Evolutionary conservation across 2,113 vertebrate genomes (phyloP).

Genomic region (Notarius lentiginosus): DNA sequence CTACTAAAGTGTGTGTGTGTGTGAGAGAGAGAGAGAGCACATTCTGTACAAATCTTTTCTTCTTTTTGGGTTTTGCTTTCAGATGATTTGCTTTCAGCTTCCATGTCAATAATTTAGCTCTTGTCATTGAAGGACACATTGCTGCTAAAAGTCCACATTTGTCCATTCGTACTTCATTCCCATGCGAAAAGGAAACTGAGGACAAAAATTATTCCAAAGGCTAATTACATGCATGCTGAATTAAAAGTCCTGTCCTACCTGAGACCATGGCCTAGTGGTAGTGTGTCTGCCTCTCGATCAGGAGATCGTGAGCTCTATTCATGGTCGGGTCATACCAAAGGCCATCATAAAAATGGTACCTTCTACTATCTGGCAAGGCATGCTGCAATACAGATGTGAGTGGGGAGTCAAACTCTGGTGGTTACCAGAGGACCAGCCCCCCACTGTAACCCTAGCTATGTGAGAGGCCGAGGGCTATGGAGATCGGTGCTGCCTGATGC

Average conservation of each 20-base stretch:
- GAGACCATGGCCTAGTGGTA: background rate
- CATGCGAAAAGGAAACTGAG: background rate
- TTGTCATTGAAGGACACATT: background rate
- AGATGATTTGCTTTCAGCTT: slow-evolving; percentile 3
- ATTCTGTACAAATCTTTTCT: background rate
- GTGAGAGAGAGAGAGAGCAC: background rate
- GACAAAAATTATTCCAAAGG: background rate
- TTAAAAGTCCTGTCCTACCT: background rate
- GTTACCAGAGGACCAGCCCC: too few relatives aligned
- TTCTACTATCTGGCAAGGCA: too few relatives aligned
- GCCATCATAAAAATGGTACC: too few relatives aligned
- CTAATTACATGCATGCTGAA: background rate
- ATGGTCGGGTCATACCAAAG: too few relatives aligned
- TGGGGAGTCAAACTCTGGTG: too few relatives aligned
- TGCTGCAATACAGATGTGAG: too few relatives aligned
- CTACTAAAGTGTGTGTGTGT: background rate
- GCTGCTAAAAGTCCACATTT: slow-evolving; percentile 7
- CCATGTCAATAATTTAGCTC: slow-evolving; percentile 6
- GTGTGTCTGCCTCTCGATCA: too few relatives aligned
- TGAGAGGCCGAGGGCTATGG: too few relatives aligned
- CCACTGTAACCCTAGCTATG: too few relatives aligned
- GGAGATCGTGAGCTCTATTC: too few relatives aligned
- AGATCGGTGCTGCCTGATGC: too few relatives aligned
- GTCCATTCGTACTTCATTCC: background rate
- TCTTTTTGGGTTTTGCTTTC: slow-evolving; percentile 2